phyloP scores from a whole-genome alignment of 2,797 vertebrate genomes.

The Aplochiton taeniatus region DNA sequence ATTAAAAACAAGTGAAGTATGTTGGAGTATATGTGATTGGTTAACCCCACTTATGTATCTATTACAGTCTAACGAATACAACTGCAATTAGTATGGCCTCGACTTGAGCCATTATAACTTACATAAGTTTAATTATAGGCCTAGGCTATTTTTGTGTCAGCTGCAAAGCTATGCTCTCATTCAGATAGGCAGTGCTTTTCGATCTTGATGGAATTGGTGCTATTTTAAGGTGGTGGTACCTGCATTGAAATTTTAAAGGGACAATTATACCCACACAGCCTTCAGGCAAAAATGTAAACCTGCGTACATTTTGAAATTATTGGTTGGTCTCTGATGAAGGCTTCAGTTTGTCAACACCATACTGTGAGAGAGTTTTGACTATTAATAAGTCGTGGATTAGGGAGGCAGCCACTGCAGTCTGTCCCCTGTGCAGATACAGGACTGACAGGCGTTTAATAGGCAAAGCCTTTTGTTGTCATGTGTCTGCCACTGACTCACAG shows the following conservation, averaged over 20 bases:
- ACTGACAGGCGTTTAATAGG: conserved; percentile 60
- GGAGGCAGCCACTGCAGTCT: conserved; percentile 22
- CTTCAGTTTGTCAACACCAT: not conserved
- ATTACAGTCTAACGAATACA: conserved; percentile 53
- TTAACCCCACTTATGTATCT: conserved; percentile 23
- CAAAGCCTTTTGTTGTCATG: conserved; percentile 31
- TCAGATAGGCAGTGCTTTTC: conserved; percentile 26
- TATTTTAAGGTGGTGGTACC: too few species aligned
- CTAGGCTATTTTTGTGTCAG: conserved; percentile 66
- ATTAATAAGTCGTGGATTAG: conserved; percentile 14
- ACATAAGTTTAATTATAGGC: conserved; percentile 67
- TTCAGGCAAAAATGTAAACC: too few species aligned
- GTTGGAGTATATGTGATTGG: not conserved
- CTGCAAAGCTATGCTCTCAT: conserved; percentile 56
- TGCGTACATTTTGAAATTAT: conserved; percentile 37
- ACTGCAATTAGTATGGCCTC: conserved; percentile 58
- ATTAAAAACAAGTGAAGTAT: too few species aligned
- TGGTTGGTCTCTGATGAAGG: not conserved
- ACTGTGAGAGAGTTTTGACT: not conserved
- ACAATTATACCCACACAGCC: too few species aligned
- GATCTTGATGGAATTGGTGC: too few species aligned
- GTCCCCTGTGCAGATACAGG: conserved; percentile 25
- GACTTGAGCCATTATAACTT: conserved; percentile 62
- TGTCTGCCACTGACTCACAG: conserved; percentile 50
- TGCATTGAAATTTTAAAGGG: too few species aligned